Conservation (phyloP, 2,888 invertebrate genomes). For the Stenurella melanura region DNA sequence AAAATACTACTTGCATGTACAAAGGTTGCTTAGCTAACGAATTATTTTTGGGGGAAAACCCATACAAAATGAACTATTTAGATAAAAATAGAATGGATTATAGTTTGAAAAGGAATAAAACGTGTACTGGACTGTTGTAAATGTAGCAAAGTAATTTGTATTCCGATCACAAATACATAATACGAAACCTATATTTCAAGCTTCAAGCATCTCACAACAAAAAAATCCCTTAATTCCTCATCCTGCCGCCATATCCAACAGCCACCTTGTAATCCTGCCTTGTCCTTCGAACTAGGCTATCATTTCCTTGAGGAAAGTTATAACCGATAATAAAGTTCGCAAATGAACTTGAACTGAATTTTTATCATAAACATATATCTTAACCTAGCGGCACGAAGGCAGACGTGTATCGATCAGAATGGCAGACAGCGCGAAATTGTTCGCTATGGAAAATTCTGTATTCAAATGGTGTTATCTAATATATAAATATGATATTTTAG, state of each 20-base stretch:
- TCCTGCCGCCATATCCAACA: background rate
- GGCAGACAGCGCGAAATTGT: background rate
- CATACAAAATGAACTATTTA: too few relatives aligned
- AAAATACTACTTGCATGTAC: too few relatives aligned
- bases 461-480: background rate
- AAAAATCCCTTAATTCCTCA: background rate
- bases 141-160: too few relatives aligned
- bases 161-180: too few relatives aligned
- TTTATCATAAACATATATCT: conserved; percentile 1
- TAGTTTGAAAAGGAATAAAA: too few relatives aligned
- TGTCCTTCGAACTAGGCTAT: background rate
- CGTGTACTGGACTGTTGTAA: too few relatives aligned
- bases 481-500: too few relatives aligned
- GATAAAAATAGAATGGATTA: too few relatives aligned
- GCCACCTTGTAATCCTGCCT: background rate
- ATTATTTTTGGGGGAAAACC: too few relatives aligned
- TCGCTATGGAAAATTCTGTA: background rate
- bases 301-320: background rate
- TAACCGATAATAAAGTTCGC: background rate
- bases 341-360: conserved; percentile 1
- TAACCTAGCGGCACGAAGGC: background rate
- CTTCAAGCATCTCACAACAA: too few relatives aligned
- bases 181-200: too few relatives aligned
- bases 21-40: too few relatives aligned
- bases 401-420: background rate